phyloP scores from a whole-genome alignment of 2,113 vertebrate genomes.

The Paratilapia polleni region DNA sequence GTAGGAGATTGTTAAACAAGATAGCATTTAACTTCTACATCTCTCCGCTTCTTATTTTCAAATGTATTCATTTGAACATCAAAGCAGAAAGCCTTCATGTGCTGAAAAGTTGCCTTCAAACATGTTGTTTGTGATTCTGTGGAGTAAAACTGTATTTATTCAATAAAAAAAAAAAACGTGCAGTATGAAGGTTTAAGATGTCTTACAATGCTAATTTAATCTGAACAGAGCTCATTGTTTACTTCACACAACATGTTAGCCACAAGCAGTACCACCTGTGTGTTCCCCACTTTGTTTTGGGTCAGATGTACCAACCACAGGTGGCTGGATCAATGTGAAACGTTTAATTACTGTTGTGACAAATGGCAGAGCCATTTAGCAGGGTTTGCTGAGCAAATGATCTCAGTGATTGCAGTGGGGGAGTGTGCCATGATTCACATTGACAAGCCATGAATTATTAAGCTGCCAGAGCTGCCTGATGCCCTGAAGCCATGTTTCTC shows the following conservation, averaged over 20 bases:
- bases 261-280: constrained; percentile 23
- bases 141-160: neutral
- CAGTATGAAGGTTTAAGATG: neutral
- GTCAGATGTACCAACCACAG: constrained; percentile 47
- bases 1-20: neutral
- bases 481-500: constrained; percentile 50
- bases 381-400: constrained; percentile 59
- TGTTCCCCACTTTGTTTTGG: constrained; percentile 30
- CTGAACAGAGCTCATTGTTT: constrained; percentile 21
- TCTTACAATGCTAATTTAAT: neutral
- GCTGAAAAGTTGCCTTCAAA: neutral
- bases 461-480: constrained; percentile 45
- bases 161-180: neutral
- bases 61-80: neutral
- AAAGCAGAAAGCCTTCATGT: neutral
- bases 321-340: constrained; percentile 57
- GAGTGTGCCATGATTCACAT: constrained; percentile 52
- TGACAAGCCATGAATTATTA: constrained; percentile 74
- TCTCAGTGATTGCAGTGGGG: constrained; percentile 49
- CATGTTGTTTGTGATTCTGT: neutral
- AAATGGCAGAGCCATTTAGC: constrained; percentile 59
- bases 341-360: constrained; percentile 69
- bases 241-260: constrained; percentile 6
- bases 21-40: neutral
- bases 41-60: neutral